Evolutionary conservation across 2,113 vertebrate genomes (phyloP).

Genomic region (Macquaria australasica): DNA sequence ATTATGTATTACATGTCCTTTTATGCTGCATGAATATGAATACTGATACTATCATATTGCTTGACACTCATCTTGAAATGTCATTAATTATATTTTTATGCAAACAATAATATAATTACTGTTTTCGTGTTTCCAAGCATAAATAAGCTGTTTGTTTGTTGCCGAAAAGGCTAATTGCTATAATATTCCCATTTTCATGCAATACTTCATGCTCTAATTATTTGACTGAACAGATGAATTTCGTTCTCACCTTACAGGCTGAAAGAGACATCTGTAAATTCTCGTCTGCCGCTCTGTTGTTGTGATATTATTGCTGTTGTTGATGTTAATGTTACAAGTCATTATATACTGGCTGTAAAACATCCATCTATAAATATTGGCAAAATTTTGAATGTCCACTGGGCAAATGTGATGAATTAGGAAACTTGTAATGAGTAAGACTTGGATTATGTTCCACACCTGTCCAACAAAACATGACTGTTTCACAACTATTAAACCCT

Average conservation of each 20-base stretch:
- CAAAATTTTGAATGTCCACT: background rate
- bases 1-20: conserved; percentile 10
- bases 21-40: conserved; percentile 20
- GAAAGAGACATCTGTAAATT: background rate
- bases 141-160: conserved; percentile 45
- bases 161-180: conserved; percentile 35
- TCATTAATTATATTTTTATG: conserved; percentile 35
- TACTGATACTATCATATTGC: conserved; percentile 11
- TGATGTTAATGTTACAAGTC: conserved; percentile 7
- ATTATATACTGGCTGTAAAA: conserved; percentile 18
- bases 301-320: background rate
- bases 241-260: conserved; percentile 15
- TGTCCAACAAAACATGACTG: background rate
- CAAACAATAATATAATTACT: conserved; percentile 42
- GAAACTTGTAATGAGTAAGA: conserved; percentile 20
- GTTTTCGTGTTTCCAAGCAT: background rate
- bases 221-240: background rate
- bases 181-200: conserved; percentile 54
- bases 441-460: conserved; percentile 1
- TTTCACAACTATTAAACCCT: conserved; percentile 7
- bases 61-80: conserved; percentile 20
- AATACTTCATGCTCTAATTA: conserved; percentile 20
- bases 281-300: background rate
- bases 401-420: conserved; percentile 6
- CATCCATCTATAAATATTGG: conserved; percentile 9